These are phyloP conservation scores for Triplophysa rosa DNA, from an alignment of 2,113 vertebrate genomes.

Conservation along the genomic window DNA sequence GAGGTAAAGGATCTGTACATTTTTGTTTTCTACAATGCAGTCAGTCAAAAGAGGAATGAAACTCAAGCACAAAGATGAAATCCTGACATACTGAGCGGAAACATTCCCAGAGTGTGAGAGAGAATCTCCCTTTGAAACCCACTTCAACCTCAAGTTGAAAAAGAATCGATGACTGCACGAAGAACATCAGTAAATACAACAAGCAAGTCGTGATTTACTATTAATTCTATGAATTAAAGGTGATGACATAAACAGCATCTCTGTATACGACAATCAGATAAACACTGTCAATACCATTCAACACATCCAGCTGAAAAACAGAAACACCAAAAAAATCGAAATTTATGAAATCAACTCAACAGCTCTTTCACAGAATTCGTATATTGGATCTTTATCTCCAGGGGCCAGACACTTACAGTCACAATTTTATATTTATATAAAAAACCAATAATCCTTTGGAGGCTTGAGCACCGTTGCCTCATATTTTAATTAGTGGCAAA, in stretches of 20 bases:
- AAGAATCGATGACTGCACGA: background rate
- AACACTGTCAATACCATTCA: background rate
- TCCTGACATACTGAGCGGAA: conserved; percentile 16
- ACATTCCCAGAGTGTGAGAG: conserved; percentile 18
- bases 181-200: conserved; percentile 26
- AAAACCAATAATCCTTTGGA: conserved; percentile 31
- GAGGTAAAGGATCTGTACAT: background rate
- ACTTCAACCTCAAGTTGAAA: conserved; percentile 1
- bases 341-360: background rate
- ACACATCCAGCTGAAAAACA: conserved; percentile 8
- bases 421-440: conserved; percentile 31
- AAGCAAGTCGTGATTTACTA: background rate
- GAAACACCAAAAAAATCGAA: background rate
- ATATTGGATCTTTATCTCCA: conserved; percentile 18
- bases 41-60: background rate
- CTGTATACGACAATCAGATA: background rate
- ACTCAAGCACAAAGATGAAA: conserved; percentile 10
- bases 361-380: conserved; percentile 29
- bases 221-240: background rate
- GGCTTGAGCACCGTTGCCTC: conserved; percentile 20
- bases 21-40: background rate
- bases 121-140: conserved; percentile 11
- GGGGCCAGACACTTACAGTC: conserved; percentile 30
- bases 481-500: conserved; percentile 38
- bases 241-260: conserved; percentile 15